A percentile compares a stretch with the other conserved stretches of the same genome.
Evolutionary conservation across 2,888 invertebrate species (phyloP).

Genomic region (Drosophila paranaensis): DNA sequence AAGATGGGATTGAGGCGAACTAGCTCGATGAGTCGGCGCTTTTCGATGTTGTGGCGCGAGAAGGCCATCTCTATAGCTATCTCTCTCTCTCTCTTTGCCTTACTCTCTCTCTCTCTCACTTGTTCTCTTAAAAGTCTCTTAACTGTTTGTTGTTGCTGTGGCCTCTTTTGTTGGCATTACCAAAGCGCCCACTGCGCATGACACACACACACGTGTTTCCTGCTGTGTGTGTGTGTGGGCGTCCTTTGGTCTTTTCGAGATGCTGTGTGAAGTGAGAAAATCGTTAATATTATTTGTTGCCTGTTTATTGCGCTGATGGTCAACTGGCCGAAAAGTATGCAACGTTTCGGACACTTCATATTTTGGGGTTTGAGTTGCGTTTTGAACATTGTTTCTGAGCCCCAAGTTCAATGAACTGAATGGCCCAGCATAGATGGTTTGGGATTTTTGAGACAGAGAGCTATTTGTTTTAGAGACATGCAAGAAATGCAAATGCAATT

Average conservation of each 20-base stretch:
- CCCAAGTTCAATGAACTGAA: conserved; percentile 54
- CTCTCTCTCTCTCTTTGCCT: too few relatives aligned
- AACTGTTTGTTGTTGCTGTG: conserved; percentile 29
- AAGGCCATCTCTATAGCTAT: conserved; percentile 75
- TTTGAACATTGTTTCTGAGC: conserved; percentile 28
- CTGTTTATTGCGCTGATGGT: conserved; percentile 30
- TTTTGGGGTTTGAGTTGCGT: conserved; percentile 23
- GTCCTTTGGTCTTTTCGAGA: conserved; percentile 56
- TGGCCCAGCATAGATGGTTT: not conserved
- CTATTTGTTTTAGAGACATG: conserved; percentile 18
- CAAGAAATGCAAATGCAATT: conserved; percentile 21
- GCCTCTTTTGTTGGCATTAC: conserved; percentile 58
- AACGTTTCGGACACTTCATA: conserved; percentile 43
- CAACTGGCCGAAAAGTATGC: conserved; percentile 57
- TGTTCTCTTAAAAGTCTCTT: conserved; percentile 45
- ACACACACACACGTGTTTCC: conserved; percentile 45
- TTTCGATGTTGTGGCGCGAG: conserved; percentile 83
- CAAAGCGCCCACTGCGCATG: conserved; percentile 77
- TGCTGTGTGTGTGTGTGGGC: conserved; percentile 23
- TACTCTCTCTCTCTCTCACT: not conserved
- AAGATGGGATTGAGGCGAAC: conserved; percentile 83
- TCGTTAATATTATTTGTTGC: conserved; percentile 67
- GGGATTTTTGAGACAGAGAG: conserved; percentile 8
- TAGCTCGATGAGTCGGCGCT: conserved; percentile 84
- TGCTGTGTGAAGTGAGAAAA: conserved; percentile 72